phyloP scores from a whole-genome alignment of 30 jellyfish, hydroid and myxozoan genomes.

The Clytia hemisphaerica region DNA sequence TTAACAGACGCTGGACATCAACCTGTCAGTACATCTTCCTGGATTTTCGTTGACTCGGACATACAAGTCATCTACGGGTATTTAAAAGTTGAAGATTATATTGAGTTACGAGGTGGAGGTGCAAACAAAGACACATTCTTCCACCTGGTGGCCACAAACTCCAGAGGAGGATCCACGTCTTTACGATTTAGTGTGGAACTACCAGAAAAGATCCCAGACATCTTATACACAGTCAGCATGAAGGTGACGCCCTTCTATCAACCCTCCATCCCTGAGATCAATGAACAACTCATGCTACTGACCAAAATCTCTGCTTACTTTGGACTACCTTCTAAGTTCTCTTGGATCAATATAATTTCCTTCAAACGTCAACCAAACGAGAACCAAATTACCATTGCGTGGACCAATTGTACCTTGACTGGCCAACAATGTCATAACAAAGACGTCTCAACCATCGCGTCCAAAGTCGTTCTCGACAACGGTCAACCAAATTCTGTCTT shows the following conservation, averaged over 20 bases:
- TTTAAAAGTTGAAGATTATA: slow-evolving; percentile 53
- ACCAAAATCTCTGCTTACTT: slow-evolving; percentile 44
- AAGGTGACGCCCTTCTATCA: slow-evolving; percentile 48
- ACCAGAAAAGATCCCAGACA: slow-evolving; percentile 51
- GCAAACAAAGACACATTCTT: slow-evolving; percentile 16
- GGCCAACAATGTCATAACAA: slow-evolving; percentile 47
- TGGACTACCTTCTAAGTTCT: slow-evolving; percentile 34
- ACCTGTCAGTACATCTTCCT: slow-evolving; percentile 30
- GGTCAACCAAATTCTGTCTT: slow-evolving; percentile 49
- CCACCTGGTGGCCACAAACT: slow-evolving; percentile 52
- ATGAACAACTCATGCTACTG: slow-evolving; percentile 52
- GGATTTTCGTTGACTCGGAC: slow-evolving; percentile 60
- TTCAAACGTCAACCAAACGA: slow-evolving; percentile 25
- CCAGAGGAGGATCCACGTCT: slow-evolving; percentile 40
- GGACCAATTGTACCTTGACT: slow-evolving; percentile 77
- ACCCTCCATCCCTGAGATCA: slow-evolving; percentile 42
- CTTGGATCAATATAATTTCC: slow-evolving; percentile 32
- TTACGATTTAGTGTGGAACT: slow-evolving; percentile 21
- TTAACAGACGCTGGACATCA: slow-evolving; percentile 1
- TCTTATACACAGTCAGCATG: slow-evolving; percentile 39
- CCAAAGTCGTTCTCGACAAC: slow-evolving; percentile 34
- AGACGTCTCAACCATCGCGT: slow-evolving; percentile 28
- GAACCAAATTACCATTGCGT: slow-evolving; percentile 49
- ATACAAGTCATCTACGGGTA: slow-evolving; percentile 65
- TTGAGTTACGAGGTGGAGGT: background rate